Evolutionary conservation across 2,113 vertebrate species (phyloP), one percentile per base, ranked within the genome.

Genomic region (Hymenochirus boettgeri): DNA sequence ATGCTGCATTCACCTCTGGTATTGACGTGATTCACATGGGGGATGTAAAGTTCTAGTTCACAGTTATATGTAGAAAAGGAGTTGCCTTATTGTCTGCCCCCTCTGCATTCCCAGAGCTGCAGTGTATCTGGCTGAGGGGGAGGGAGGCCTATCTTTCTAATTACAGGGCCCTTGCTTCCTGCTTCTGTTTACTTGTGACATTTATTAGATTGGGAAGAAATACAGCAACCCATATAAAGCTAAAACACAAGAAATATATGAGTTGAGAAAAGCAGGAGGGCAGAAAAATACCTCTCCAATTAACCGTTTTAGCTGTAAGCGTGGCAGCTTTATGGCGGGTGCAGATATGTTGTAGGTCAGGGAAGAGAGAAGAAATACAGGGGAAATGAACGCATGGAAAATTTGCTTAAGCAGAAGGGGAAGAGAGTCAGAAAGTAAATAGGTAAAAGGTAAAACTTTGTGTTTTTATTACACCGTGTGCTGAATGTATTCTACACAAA

Each of bases 31-130:
- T 29, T 17, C 25, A 27, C 25, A 27, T 29, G 15, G 25, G 25
- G 52, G 52, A 25, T 54, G 52, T 54, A n/a, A 54, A 54, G 52
- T 54, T 54, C 25, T 17, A 27, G 25, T 29, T 54, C 25, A 29
- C 52, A 54, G 52, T 27, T 54, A 26, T 29, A 10, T 54, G 25
- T 12, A 54, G 52, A 29, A 22, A 48, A 48, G 18, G 46, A 48
- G 19, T 48, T 23, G 18, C 46, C 19, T 48, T 48, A 22, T 9
- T 35, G 18, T 48, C 48, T 54, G 18, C 52, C 9, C 52, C 25
- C 17, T 54, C 7, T 29, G 24, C 52, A 29, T 27, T 54, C 52
- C 26, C 24, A 27, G 52, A 25, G 52, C 10, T 54, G 52, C 52
- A 27, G 17, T 18, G 31, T 29, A 27, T 54, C 25, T 54, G 52